These are phyloP conservation scores for Xestia rhomboidea DNA, from an alignment of 2,888 invertebrate genomes.

Conservation along the genomic window DNA sequence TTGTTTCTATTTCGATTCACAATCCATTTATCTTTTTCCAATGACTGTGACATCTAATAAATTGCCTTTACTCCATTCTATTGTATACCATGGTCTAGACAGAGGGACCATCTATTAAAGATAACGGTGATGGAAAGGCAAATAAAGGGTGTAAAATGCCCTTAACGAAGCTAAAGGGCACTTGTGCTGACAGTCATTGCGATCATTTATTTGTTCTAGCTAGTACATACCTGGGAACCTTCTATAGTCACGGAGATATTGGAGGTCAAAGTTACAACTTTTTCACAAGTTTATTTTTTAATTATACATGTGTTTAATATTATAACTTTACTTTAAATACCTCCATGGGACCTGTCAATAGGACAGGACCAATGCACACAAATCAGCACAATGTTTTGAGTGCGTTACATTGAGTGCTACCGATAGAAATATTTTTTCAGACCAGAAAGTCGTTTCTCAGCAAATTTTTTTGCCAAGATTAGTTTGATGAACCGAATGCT, in stretches of 20 bases:
- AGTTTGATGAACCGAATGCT: too few species aligned
- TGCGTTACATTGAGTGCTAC: background rate
- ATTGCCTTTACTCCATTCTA: background rate
- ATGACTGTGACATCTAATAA: background rate
- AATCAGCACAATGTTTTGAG: background rate
- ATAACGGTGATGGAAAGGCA: background rate
- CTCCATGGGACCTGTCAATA: too few species aligned
- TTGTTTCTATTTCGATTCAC: conserved; percentile 10
- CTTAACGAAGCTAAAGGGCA: background rate
- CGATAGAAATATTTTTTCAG: too few species aligned
- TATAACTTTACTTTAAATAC: background rate
- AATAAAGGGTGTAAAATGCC: background rate
- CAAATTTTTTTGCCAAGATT: too few species aligned
- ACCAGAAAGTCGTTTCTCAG: too few species aligned
- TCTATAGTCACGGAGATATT: too few species aligned
- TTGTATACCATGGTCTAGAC: background rate
- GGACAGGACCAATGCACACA: too few species aligned
- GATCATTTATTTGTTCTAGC: background rate
- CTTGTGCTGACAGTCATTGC: background rate
- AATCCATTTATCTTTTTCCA: conserved; percentile 11
- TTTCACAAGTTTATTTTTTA: too few species aligned
- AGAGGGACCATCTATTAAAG: background rate
- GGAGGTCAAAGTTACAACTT: too few species aligned
- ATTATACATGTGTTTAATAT: too few species aligned
- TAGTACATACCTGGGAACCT: background rate